Conservation (phyloP, 2,888 invertebrate species). For the Eremobia ochroleuca region DNA sequence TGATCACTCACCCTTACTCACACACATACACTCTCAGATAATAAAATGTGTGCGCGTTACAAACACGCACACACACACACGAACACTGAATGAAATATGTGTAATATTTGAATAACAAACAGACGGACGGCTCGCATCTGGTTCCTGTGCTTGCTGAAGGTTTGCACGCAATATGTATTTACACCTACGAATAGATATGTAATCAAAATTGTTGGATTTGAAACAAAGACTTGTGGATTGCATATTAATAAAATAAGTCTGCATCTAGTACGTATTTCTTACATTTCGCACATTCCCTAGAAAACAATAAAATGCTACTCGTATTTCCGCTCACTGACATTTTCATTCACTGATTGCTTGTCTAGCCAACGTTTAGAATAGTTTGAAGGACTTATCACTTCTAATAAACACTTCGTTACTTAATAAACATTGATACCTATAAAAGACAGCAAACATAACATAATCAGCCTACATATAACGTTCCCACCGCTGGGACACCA, state of each 20-base stretch:
- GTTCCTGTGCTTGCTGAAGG: slow-evolving; percentile 50
- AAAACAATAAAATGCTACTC: neutral
- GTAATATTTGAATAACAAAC: slow-evolving; percentile 60
- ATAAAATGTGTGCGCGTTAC: neutral
- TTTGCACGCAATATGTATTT: slow-evolving; percentile 22
- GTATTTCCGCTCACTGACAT: no score
- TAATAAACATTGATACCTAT: no score
- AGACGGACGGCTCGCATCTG: slow-evolving; percentile 57
- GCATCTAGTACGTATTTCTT: neutral
- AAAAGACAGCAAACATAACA: no score
- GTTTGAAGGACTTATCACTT: no score
- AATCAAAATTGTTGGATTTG: slow-evolving; percentile 25
- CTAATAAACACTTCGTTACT: no score
- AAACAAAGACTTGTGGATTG: neutral
- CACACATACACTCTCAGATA: slow-evolving; percentile 7
- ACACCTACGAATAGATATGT: neutral
- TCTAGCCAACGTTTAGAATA: no score
- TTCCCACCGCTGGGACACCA: no score
- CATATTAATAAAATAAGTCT: neutral
- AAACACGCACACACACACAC: slow-evolving; percentile 5
- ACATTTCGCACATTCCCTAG: neutral
- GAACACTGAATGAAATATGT: slow-evolving; percentile 48
- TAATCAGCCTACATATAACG: no score
- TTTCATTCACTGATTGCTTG: no score
- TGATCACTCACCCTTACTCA: neutral